Conservation (phyloP, 2,888 invertebrate genomes). For the Strigamia transsilvanica region DNA sequence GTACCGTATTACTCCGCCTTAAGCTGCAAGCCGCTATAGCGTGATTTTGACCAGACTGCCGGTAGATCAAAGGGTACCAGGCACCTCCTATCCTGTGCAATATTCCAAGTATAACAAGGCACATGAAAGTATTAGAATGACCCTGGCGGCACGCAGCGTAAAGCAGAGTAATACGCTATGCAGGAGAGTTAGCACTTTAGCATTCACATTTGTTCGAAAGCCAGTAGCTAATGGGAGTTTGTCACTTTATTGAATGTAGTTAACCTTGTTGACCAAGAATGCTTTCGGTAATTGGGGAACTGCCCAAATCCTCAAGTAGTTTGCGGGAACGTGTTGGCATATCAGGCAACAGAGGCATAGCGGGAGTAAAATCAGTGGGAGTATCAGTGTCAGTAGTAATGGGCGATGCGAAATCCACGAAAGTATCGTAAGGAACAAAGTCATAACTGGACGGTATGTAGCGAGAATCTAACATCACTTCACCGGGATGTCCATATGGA, state of each 20-base stretch:
- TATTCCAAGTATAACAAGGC: too few species aligned
- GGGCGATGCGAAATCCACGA: slow-evolving; percentile 65
- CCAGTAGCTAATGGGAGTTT: neutral
- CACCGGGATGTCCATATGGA: slow-evolving; percentile 57
- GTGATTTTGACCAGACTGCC: too few species aligned
- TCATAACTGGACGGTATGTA: slow-evolving; percentile 61
- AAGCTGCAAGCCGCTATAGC: too few species aligned
- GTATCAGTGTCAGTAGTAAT: slow-evolving; percentile 64
- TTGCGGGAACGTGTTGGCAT: slow-evolving; percentile 69
- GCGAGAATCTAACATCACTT: slow-evolving; percentile 52
- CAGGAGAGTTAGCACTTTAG: too few species aligned
- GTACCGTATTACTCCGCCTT: too few species aligned
- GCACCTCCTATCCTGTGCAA: too few species aligned
- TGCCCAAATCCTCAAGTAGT: slow-evolving; percentile 66
- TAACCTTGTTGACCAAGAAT: slow-evolving; percentile 61
- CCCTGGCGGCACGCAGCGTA: too few species aligned
- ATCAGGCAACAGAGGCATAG: slow-evolving; percentile 70
- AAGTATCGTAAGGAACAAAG: slow-evolving; percentile 63
- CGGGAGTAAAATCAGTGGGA: slow-evolving; percentile 66
- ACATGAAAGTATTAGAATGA: too few species aligned
- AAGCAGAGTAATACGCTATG: too few species aligned
- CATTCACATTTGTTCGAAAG: neutral
- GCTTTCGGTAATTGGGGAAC: slow-evolving; percentile 63
- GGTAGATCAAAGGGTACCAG: too few species aligned
- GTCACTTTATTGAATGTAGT: neutral